Evolutionary conservation across 2,888 invertebrate genomes (phyloP).

Genomic region (Scotopteryx bipunctaria): DNA sequence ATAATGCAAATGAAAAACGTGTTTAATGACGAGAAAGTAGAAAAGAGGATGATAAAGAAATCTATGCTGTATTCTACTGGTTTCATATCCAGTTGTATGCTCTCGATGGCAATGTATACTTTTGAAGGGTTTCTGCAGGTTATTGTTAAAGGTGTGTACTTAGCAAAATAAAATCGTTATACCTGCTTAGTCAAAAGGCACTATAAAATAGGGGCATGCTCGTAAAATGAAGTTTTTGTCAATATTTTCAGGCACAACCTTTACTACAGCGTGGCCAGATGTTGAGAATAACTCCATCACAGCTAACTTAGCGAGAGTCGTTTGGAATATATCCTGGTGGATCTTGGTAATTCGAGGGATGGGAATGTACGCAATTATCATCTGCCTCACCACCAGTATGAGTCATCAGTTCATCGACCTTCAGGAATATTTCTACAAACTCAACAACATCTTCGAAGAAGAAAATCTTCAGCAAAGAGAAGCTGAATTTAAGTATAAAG

Average conservation of each 20-base stretch:
- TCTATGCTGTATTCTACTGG: constrained; percentile 39
- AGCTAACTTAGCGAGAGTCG: constrained; percentile 3
- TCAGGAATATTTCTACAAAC: constrained; percentile 45
- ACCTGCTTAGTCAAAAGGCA: no score
- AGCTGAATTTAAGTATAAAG: constrained; percentile 43
- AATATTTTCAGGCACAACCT: constrained; percentile 20
- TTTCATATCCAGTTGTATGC: constrained; percentile 30
- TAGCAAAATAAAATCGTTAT: no score
- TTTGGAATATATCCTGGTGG: constrained; percentile 25
- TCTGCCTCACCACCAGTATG: constrained; percentile 30
- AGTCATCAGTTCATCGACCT: constrained; percentile 47
- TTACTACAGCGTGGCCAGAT: constrained; percentile 24
- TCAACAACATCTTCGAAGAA: constrained; percentile 40
- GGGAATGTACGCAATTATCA: constrained; percentile 11
- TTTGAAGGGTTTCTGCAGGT: constrained; percentile 39
- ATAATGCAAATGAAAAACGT: constrained; percentile 47
- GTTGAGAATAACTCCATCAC: constrained; percentile 12
- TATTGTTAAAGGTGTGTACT: constrained; percentile 36
- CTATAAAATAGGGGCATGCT: no score
- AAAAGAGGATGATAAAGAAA: constrained; percentile 52
- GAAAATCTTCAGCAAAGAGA: constrained; percentile 25
- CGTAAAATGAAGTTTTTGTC: no score
- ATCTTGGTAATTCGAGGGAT: constrained; percentile 9
- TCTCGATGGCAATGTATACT: constrained; percentile 41
- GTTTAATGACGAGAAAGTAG: constrained; percentile 51